Conservation (phyloP, 2,113 vertebrate genomes). For the Coreoperca whiteheadi region DNA sequence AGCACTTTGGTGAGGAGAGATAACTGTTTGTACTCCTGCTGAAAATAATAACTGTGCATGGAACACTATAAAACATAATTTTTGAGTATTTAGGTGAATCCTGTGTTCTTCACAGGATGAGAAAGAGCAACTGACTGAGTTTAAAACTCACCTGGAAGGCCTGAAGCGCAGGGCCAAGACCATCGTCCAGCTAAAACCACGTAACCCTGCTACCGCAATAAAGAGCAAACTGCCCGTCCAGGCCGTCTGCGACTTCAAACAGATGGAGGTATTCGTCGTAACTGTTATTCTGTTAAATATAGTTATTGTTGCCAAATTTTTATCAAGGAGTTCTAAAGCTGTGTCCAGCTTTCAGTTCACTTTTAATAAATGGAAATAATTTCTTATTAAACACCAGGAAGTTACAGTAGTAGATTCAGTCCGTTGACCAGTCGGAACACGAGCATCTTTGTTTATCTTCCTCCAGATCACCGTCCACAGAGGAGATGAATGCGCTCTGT, state of each 20-base stretch:
- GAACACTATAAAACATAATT: accelerated
- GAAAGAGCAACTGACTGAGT: slow-evolving; percentile 90
- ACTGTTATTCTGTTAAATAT: background rate
- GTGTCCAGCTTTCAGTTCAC: background rate
- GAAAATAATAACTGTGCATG: background rate
- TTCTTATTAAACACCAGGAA: background rate
- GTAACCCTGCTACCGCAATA: slow-evolving; percentile 80
- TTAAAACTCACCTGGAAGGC: slow-evolving; percentile 87
- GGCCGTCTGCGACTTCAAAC: slow-evolving; percentile 96
- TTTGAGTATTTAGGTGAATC: background rate
- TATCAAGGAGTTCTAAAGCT: background rate
- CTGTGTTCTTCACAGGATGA: slow-evolving; percentile 84
- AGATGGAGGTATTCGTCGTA: slow-evolving; percentile 88
- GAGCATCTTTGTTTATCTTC: background rate
- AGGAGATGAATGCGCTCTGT: slow-evolving; percentile 87
- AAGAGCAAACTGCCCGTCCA: slow-evolving; percentile 86
- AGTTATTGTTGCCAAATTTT: background rate
- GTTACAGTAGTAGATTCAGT: background rate
- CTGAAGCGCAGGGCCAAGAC: slow-evolving; percentile 89
- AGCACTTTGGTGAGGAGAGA: background rate
- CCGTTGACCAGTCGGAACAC: background rate
- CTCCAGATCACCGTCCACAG: slow-evolving; percentile 92
- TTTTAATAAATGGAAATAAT: background rate
- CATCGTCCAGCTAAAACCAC: slow-evolving; percentile 91
- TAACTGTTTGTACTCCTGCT: background rate